These are phyloP conservation scores for Sceloporus tristichus DNA, from an alignment of 2,113 vertebrate species.

Conservation along the genomic window DNA sequence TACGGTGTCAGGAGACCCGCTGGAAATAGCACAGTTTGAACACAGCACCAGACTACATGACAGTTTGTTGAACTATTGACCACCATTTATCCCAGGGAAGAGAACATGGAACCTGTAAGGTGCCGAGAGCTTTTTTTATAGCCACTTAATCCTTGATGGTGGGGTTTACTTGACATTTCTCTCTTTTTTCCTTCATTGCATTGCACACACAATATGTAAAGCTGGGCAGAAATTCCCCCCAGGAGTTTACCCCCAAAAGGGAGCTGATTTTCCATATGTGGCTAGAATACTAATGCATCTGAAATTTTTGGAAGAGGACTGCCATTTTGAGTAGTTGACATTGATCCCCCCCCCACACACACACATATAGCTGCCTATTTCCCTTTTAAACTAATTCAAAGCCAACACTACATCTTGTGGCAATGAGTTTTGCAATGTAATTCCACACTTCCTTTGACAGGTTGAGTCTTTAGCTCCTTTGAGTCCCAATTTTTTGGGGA, in stretches of 20 bases:
- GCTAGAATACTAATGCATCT: not conserved
- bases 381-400: not conserved
- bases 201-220: not conserved
- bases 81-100: slow-evolving; percentile 78
- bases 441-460: not conserved
- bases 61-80: slow-evolving; percentile 87
- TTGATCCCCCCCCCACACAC: not conserved
- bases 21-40: slow-evolving; percentile 83
- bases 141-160: slow-evolving; percentile 77
- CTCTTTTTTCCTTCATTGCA: not conserved
- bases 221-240: not conserved
- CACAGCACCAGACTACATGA: slow-evolving; percentile 77
- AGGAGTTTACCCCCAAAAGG: not conserved
- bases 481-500: too few species aligned
- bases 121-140: slow-evolving; percentile 77
- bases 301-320: not conserved
- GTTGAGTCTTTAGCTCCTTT: too few species aligned
- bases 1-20: slow-evolving; percentile 85
- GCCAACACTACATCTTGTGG: not conserved
- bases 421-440: not conserved
- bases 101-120: slow-evolving; percentile 74
- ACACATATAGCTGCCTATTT: not conserved
- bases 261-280: not conserved
- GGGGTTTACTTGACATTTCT: not conserved
- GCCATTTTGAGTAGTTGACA: not conserved